Percentiles rank a stretch among this genome's conserved stretches.
Conservation (phyloP, 2,888 invertebrate genomes). For the Halocaridina rubra region DNA sequence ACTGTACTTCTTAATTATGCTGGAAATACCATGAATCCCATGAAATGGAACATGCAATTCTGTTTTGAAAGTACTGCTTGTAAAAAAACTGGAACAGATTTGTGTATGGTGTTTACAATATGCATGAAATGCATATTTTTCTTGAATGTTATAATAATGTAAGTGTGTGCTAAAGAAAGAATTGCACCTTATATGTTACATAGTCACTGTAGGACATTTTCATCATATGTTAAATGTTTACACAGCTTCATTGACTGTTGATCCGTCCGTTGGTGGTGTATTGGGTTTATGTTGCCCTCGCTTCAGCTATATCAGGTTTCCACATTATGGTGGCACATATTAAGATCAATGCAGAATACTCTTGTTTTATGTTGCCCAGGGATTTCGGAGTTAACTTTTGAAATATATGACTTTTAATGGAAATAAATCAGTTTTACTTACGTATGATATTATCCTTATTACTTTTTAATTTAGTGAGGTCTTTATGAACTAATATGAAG, state of each 20-base stretch:
- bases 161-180: not conserved
- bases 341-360: not conserved
- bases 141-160: not conserved
- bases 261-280: conserved; percentile 51
- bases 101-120: not conserved
- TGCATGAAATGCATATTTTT: not conserved
- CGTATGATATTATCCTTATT: not conserved
- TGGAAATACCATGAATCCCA: no score
- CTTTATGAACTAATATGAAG: not conserved
- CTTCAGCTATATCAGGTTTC: conserved; percentile 19
- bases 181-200: no score
- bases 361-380: no score
- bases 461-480: not conserved
- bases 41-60: conserved; percentile 22
- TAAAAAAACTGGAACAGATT: conserved; percentile 4
- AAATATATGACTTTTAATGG: not conserved
- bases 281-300: conserved; percentile 19
- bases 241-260: conserved; percentile 53
- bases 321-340: conserved; percentile 27
- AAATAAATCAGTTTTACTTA: not conserved
- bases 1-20: no score
- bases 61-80: not conserved
- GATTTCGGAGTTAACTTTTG: no score
- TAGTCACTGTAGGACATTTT: not conserved
- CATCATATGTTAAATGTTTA: conserved; percentile 1